These are phyloP conservation scores for Ethmia dodecea DNA, from an alignment of 2,888 invertebrate species.

Conservation along the genomic window DNA sequence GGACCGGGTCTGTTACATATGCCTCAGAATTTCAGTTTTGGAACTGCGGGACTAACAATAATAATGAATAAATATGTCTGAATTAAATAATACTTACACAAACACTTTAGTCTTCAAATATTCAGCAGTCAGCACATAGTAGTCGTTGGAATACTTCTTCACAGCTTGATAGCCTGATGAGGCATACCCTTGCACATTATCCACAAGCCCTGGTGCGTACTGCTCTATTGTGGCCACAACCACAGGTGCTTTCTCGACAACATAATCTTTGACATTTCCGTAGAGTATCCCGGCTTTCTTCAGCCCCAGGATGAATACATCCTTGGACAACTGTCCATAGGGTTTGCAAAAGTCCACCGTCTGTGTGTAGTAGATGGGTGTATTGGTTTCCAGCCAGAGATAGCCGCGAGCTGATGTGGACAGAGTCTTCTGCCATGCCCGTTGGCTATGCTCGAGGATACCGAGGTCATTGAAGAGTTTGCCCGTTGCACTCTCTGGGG, in stretches of 20 bases:
- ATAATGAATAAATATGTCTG: too few species aligned
- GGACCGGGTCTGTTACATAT: too few species aligned
- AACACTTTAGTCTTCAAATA: conserved; percentile 87
- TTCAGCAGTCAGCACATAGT: conserved; percentile 70
- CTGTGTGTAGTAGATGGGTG: conserved; percentile 81
- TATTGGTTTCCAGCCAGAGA: conserved; percentile 81
- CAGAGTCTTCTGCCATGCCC: conserved; percentile 78
- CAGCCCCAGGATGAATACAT: conserved; percentile 71
- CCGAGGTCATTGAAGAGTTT: conserved; percentile 81
- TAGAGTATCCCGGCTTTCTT: conserved; percentile 73
- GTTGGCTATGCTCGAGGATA: conserved; percentile 79
- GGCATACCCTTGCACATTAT: conserved; percentile 75
- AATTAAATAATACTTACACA: conserved; percentile 80
- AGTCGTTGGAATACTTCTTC: conserved; percentile 66
- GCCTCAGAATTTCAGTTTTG: too few species aligned
- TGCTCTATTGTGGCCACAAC: conserved; percentile 76
- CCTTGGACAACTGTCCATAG: conserved; percentile 78
- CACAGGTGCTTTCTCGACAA: conserved; percentile 66
- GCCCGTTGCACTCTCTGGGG: conserved; percentile 80
- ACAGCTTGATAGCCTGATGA: conserved; percentile 56
- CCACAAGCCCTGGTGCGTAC: conserved; percentile 84
- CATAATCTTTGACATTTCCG: conserved; percentile 65
- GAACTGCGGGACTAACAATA: too few species aligned
- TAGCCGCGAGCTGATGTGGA: conserved; percentile 80
- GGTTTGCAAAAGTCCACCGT: conserved; percentile 77